phyloP scores from a whole-genome alignment of 2,888 invertebrate species.

The Neoascia interrupta region DNA sequence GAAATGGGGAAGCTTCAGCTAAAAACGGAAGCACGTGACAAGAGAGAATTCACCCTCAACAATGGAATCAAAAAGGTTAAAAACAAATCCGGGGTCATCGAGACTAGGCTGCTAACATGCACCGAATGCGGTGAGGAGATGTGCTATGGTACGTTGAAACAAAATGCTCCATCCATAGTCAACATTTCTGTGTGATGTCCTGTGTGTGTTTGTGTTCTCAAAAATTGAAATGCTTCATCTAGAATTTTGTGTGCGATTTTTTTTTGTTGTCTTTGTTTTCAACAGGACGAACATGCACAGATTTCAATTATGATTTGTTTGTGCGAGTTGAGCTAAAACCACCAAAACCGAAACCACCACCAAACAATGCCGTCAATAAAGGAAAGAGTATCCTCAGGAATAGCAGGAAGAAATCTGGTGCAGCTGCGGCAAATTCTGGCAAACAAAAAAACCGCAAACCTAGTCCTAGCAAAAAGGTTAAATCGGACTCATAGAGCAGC shows the following conservation, averaged over 20 bases:
- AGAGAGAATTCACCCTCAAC: conserved; percentile 84
- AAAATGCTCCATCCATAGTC: conserved; percentile 60
- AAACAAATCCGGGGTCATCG: conserved; percentile 90
- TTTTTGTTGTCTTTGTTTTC: conserved; percentile 3
- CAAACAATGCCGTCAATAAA: conserved; percentile 72
- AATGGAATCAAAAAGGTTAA: conserved; percentile 88
- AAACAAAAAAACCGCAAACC: conserved; percentile 73
- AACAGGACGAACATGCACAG: conserved; percentile 77
- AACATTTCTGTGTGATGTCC: conserved; percentile 62
- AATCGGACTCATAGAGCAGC: conserved; percentile 20
- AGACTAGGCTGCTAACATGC: conserved; percentile 88
- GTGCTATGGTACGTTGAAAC: conserved; percentile 84
- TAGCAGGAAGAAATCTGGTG: conserved; percentile 74
- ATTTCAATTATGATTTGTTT: conserved; percentile 79
- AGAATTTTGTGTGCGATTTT: conserved; percentile 14
- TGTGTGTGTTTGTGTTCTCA: too few relatives aligned
- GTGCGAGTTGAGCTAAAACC: conserved; percentile 77
- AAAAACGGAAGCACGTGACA: conserved; percentile 86
- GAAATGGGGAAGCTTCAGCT: conserved; percentile 90
- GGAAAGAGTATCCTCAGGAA: conserved; percentile 73
- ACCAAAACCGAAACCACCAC: conserved; percentile 75
- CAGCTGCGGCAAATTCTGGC: conserved; percentile 73
- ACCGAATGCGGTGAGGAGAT: conserved; percentile 92
- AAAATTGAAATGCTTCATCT: conserved; percentile 50
- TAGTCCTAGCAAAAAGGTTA: conserved; percentile 62